Evolutionary conservation across 2,888 invertebrate genomes (phyloP).

Genomic region (Meiosimyza platycephala): DNA sequence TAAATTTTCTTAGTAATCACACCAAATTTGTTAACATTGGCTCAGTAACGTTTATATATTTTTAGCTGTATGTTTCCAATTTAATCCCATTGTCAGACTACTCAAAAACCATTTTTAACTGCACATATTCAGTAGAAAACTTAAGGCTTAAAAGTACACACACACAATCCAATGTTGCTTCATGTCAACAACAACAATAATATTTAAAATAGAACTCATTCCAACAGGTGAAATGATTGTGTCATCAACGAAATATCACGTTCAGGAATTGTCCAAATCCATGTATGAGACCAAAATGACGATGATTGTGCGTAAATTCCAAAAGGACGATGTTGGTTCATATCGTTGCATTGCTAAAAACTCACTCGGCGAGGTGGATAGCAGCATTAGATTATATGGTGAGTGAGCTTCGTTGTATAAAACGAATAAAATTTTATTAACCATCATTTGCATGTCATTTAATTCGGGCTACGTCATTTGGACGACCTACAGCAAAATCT

Average conservation of each 20-base stretch:
- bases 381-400: constrained; percentile 89
- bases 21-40: no score
- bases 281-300: constrained; percentile 86
- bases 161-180: no score
- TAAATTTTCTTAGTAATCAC: no score
- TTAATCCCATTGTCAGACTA: no score
- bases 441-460: constrained; percentile 11
- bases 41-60: no score
- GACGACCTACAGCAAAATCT: background rate
- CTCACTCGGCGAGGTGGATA: constrained; percentile 88
- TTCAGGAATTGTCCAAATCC: constrained; percentile 76
- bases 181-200: no score
- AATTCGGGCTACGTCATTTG: constrained; percentile 18
- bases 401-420: constrained; percentile 54
- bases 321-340: constrained; percentile 80
- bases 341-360: constrained; percentile 90
- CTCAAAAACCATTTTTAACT: no score
- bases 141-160: no score
- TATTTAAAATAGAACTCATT: no score
- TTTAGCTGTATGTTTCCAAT: no score
- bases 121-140: no score
- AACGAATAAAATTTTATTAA: constrained; percentile 3
- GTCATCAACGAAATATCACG: constrained; percentile 82
- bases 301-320: constrained; percentile 80
- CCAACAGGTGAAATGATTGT: constrained; percentile 84